Conservation (phyloP, 2,113 vertebrate species). For the Tinamus guttatus region DNA sequence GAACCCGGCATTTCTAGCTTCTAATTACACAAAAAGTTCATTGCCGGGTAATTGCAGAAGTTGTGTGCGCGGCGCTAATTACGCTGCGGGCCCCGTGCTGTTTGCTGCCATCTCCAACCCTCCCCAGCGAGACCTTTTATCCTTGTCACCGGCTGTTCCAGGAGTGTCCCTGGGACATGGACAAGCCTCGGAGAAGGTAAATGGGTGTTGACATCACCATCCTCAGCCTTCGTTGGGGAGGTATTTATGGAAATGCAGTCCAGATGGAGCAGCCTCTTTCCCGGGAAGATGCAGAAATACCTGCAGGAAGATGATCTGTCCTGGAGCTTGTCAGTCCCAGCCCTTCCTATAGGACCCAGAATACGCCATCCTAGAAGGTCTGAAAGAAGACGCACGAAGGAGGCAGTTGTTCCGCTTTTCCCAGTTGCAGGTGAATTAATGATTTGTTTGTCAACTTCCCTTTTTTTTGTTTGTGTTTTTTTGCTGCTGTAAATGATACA, state of each 20-base stretch:
- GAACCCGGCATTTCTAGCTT: neutral
- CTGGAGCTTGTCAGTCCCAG: neutral
- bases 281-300: neutral
- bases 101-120: neutral
- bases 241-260: neutral
- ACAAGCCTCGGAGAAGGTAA: neutral
- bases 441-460: neutral
- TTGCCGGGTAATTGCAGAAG: neutral
- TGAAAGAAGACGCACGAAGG: neutral
- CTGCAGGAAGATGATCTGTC: neutral
- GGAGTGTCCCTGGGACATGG: conserved; percentile 2
- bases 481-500: conserved; percentile 67
- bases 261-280: neutral
- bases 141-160: neutral
- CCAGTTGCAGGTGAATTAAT: neutral
- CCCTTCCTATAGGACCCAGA: neutral
- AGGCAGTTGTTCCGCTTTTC: neutral
- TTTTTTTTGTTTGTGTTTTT: conserved; percentile 37
- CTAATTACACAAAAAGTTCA: neutral
- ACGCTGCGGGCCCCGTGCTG: neutral
- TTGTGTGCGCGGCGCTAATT: neutral
- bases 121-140: neutral
- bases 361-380: neutral
- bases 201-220: neutral
- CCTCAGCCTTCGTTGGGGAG: neutral